Conservation (phyloP, 2,113 vertebrate genomes). For the Pituophis catenifer region DNA sequence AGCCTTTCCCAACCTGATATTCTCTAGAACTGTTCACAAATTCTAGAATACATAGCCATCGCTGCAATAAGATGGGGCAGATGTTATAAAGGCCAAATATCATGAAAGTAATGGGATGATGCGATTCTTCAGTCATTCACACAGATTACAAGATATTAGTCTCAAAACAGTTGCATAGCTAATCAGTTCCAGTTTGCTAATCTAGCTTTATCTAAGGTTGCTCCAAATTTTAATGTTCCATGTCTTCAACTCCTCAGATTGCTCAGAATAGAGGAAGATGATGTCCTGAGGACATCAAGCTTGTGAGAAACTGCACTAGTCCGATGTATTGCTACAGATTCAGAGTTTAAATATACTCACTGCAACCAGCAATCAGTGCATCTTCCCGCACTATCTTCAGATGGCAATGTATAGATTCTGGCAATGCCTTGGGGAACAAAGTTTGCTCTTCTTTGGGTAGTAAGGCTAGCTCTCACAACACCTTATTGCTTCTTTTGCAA, state of each 20-base stretch:
- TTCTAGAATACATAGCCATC: neutral
- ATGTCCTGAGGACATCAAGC: neutral
- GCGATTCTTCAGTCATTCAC: neutral
- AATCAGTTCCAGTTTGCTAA: neutral
- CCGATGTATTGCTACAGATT: neutral
- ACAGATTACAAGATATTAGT: neutral
- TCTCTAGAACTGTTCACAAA: neutral
- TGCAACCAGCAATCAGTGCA: neutral
- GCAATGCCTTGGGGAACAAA: neutral
- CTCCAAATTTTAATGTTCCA: neutral
- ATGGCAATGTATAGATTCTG: neutral
- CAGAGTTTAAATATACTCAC: neutral
- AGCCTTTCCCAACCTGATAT: neutral
- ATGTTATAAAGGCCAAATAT: neutral
- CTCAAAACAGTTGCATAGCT: neutral
- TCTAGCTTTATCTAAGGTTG: neutral
- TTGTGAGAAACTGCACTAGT: neutral
- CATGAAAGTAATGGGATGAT: neutral
- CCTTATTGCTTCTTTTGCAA: neutral
- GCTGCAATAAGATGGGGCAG: neutral
- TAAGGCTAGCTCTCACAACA: neutral
- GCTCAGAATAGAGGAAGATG: neutral
- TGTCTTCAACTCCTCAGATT: neutral
- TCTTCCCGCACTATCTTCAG: neutral
- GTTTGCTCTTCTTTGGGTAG: neutral